phyloP scores from a whole-genome alignment of 2,888 invertebrate species.

The Xestia c-nigrum region DNA sequence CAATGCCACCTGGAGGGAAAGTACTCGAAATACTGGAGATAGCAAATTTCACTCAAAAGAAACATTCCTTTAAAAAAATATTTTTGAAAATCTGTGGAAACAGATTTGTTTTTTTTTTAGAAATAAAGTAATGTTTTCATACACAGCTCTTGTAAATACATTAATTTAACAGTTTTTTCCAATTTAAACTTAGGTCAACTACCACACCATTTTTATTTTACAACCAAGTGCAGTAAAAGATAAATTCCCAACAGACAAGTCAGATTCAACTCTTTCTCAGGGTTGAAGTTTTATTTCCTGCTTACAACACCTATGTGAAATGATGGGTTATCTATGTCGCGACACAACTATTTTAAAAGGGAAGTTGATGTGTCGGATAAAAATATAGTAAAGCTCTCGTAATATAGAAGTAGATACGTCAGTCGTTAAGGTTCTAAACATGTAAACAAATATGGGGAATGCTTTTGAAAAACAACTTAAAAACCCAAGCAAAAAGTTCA shows the following conservation, averaged over 20 bases:
- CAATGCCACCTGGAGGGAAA: too few relatives aligned
- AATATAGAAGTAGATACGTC: too few relatives aligned
- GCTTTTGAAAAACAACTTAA: not conserved
- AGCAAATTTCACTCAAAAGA: too few relatives aligned
- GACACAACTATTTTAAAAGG: slow-evolving; percentile 6
- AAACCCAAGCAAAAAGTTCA: not conserved
- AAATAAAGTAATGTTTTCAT: too few relatives aligned
- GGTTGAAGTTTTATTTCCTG: slow-evolving; percentile 30
- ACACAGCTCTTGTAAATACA: not conserved
- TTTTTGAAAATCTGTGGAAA: too few relatives aligned
- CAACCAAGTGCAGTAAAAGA: slow-evolving; percentile 28
- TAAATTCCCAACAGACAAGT: slow-evolving; percentile 21
- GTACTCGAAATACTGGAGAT: too few relatives aligned
- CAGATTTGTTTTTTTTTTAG: too few relatives aligned
- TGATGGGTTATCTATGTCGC: slow-evolving; percentile 35
- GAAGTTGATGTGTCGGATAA: not conserved
- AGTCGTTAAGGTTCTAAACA: not conserved
- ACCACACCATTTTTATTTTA: slow-evolving; percentile 35
- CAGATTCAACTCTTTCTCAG: slow-evolving; percentile 26
- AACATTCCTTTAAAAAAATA: too few relatives aligned
- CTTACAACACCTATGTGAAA: slow-evolving; percentile 55
- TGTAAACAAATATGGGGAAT: not conserved
- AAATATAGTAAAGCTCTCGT: not conserved
- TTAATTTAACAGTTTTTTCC: not conserved
- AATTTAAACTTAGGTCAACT: not conserved